These are phyloP conservation scores for Spisula solida DNA, from an alignment of 2,888 invertebrate species.

Conservation along the genomic window DNA sequence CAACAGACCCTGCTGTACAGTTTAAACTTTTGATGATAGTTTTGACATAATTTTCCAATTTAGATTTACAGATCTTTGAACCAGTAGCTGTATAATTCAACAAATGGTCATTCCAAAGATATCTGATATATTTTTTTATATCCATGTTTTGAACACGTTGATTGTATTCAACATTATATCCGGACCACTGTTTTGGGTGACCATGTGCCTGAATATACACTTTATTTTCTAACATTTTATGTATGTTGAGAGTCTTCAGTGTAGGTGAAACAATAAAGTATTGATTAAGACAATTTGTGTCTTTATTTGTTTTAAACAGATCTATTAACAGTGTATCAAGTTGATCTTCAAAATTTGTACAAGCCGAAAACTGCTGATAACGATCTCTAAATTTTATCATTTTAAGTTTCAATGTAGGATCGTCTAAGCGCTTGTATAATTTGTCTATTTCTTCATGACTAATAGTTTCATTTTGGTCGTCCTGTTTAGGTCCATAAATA, in stretches of 20 bases:
- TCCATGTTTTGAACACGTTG: conserved; percentile 38
- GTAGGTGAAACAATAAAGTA: conserved; percentile 27
- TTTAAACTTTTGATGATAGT: conserved; percentile 27
- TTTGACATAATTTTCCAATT: conserved; percentile 38
- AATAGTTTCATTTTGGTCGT: not conserved
- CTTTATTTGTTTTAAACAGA: not conserved
- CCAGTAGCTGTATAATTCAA: conserved; percentile 26
- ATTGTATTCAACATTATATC: conserved; percentile 35
- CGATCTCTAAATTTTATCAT: conserved; percentile 27
- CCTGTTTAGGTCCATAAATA: not conserved
- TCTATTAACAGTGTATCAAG: conserved; percentile 16
- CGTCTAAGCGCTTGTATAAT: conserved; percentile 4
- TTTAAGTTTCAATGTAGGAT: conserved; percentile 14
- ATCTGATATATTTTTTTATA: conserved; percentile 13
- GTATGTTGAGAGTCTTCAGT: conserved; percentile 24
- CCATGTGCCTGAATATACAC: conserved; percentile 33
- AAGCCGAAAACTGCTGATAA: not conserved
- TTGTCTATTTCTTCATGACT: not conserved
- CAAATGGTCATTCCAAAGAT: conserved; percentile 41
- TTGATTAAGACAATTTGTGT: not conserved
- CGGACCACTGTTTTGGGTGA: conserved; percentile 33
- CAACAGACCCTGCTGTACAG: not conserved
- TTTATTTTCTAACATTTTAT: conserved; percentile 39
- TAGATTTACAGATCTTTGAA: conserved; percentile 13
- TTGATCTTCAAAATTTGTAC: conserved; percentile 9